phyloP scores from a whole-genome alignment of 2,888 invertebrate species.

The Schrankia costaestrigalis region DNA sequence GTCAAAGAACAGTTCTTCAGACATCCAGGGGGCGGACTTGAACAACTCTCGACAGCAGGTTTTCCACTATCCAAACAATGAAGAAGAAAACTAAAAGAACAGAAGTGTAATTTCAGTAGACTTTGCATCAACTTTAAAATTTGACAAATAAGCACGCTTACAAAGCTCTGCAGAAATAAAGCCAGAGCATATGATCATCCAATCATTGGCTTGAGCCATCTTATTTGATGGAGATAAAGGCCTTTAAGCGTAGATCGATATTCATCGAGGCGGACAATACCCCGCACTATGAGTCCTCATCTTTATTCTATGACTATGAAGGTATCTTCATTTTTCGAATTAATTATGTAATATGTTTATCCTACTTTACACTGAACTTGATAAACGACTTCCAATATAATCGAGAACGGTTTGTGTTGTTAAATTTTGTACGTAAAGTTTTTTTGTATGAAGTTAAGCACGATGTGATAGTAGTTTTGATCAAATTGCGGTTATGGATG shows the following conservation, averaged over 20 bases:
- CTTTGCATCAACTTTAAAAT: slow-evolving; percentile 25
- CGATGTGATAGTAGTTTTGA: too few species aligned
- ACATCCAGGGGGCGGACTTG: too few species aligned
- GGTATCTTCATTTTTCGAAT: slow-evolving; percentile 57
- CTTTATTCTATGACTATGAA: slow-evolving; percentile 67
- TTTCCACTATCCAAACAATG: too few species aligned
- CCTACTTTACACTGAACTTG: slow-evolving; percentile 34
- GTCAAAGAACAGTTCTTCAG: too few species aligned
- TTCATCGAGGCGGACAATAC: slow-evolving; percentile 41
- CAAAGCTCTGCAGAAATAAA: slow-evolving; percentile 32
- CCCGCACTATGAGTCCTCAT: slow-evolving; percentile 57
- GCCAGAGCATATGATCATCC: slow-evolving; percentile 35
- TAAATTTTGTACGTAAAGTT: too few species aligned
- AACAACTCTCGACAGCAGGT: too few species aligned
- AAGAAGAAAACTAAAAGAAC: too few species aligned
- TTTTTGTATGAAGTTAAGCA: too few species aligned
- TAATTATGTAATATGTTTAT: slow-evolving; percentile 59
- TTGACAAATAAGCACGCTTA: slow-evolving; percentile 31
- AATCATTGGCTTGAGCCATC: slow-evolving; percentile 44
- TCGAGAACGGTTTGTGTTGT: neutral
- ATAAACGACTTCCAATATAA: slow-evolving; percentile 51
- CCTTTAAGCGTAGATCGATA: slow-evolving; percentile 39
- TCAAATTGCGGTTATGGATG: too few species aligned
- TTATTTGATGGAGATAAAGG: slow-evolving; percentile 51
- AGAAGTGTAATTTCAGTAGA: slow-evolving; percentile 1